Evolutionary conservation across 2,797 vertebrate genomes (phyloP), one percentile per base, ranked within the genome.

Genomic region (Clarias laeviceps): DNA sequence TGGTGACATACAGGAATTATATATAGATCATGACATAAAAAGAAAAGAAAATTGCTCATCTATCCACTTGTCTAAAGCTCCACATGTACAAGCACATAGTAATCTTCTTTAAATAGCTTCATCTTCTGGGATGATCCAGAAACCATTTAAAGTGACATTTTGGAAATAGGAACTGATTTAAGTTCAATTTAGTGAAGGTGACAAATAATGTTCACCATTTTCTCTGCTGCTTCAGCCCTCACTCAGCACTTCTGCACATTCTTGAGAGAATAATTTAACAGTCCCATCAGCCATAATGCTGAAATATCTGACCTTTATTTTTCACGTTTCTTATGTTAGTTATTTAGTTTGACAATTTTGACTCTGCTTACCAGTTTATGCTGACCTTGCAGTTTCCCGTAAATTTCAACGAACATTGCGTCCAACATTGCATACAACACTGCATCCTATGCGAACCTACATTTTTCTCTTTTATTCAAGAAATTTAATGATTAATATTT

Each of bases 41-140:
- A 57, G 37, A 62, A 20, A 68, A 37, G 54, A 69, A 74, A 76
- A 34, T 57, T 56, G 81, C 65, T 80, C n/a, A 81, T 87, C 20
- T 40, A 61, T 88, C 70, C 68, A 64, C 8, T 50, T 83, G 73
- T 84, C 68, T 29, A 68, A 50, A n/a, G 57, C 69, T 54, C 73
- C 40, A 61, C 45, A 80, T 80, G 34, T 73, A 9, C 54, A 45
- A 61, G 76, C 27, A 32, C 50, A 73, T 32, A 66, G 57, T 66
- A 83, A 88, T 83, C 57, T 72, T 78, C 74, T 73, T 65, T 79
- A 78, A 82, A 87, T 56, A 79, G 66, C 45, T 40, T 64, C 32
- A 72, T 72, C 32, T 22, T 77, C 18, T 37, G 5, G 50, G 57
- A 56, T 57, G 22, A 76, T 69, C 37, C 32, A 45, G 61, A 69